A percentile compares a stretch with the other conserved stretches of the same genome.
Conservation (phyloP, 2,113 vertebrate species). For the Onychostruthus taczanowskii region DNA sequence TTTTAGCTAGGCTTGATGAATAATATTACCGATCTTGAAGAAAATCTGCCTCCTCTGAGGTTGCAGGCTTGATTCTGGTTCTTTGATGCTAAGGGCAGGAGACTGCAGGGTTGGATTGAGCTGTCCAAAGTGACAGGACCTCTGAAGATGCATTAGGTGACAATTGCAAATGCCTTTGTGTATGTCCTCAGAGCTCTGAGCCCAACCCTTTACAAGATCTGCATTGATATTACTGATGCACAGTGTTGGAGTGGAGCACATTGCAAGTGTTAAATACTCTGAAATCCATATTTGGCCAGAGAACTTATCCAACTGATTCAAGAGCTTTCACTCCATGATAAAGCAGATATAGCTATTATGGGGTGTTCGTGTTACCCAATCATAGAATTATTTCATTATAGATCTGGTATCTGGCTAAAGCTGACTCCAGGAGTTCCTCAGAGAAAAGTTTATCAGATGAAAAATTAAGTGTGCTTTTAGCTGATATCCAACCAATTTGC, state of each 20-base stretch:
- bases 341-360: conserved; percentile 27
- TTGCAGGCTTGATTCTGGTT: neutral
- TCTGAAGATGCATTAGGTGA: neutral
- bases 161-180: neutral
- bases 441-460: conserved; percentile 10
- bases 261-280: conserved; percentile 26
- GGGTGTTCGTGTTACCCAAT: neutral
- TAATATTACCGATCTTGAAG: neutral
- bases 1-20: neutral
- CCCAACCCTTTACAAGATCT: neutral
- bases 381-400: neutral
- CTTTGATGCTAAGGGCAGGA: neutral
- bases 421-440: conserved; percentile 3
- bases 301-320: conserved; percentile 1
- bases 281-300: conserved; percentile 25
- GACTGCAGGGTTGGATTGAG: neutral
- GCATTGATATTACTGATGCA: neutral
- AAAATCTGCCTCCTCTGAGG: conserved; percentile 43
- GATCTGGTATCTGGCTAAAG: neutral
- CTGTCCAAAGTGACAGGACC: neutral
- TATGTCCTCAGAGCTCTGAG: neutral
- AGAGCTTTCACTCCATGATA: conserved; percentile 32
- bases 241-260: neutral
- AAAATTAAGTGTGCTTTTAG: conserved; percentile 36
- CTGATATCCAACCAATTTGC: neutral